Evolutionary conservation across 2,113 vertebrate species (phyloP).

Genomic region (Tetrao urogallus): DNA sequence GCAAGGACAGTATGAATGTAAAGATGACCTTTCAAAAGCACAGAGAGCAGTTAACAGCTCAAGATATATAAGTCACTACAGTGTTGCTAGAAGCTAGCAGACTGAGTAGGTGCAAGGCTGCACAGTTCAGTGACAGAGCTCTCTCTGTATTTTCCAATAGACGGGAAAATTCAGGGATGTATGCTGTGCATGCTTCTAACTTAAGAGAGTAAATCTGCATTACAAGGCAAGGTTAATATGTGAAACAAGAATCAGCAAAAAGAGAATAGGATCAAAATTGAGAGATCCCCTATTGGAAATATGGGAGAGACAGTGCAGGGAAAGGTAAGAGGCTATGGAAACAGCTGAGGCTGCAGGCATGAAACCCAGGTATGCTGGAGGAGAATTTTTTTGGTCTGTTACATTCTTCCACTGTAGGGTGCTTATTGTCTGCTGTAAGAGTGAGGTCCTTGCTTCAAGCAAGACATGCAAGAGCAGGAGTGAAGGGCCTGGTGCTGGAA

Average conservation of each 20-base stretch:
- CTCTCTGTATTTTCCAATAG: fast-evolving
- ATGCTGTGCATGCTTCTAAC: neutral
- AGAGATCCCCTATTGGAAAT: neutral
- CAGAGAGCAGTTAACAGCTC: neutral
- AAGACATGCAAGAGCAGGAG: neutral
- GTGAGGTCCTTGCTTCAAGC: neutral
- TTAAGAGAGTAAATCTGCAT: neutral
- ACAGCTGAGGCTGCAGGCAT: neutral
- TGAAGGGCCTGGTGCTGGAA: neutral
- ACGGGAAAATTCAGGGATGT: neutral
- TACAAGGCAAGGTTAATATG: neutral
- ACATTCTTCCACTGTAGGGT: neutral
- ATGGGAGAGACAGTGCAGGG: neutral
- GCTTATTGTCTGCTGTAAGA: neutral
- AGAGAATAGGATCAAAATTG: neutral
- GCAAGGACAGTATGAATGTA: neutral
- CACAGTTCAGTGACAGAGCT: neutral
- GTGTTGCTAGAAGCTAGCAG: neutral
- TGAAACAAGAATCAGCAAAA: neutral
- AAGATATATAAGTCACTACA: neutral
- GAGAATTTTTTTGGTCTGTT: neutral
- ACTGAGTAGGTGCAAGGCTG: neutral
- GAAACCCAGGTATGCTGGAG: neutral
- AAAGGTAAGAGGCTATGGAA: neutral
- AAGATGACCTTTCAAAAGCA: neutral